Base-by-base conservation (phyloP, 1,140 invertebrate species). In the Ephestia elutella region DNA sequence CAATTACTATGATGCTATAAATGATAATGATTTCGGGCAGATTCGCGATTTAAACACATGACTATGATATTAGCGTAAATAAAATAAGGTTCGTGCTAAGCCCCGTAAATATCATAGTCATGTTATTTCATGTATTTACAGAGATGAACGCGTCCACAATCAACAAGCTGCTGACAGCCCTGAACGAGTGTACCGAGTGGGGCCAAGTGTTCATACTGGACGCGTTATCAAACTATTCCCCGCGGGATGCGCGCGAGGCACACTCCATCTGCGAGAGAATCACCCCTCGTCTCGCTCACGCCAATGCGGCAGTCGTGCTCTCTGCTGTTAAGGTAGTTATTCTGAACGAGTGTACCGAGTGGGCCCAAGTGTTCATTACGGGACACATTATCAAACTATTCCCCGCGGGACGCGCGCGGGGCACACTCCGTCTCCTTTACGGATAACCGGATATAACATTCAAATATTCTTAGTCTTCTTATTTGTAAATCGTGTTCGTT, bases 391-490 rank as follows among this genome's bases (percentile, higher is more conserved):
- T 96, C 98, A 32, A 99, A 99, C 90, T 99, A 99, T 87, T 95
- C 93, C 17, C 98, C 98, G 0, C 95, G 98, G 75, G 98, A 99
- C 89, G 97, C 99, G 75, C 92, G 97, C 53, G 98, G 99, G 89
- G 98, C 98, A n/a, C 98, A 99, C 89, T 99, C 97, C 68, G 99
- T 99, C 70, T 99, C n/a, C n/a, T n/a, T n/a, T n/a, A n/a, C n/a
- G n/a, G n/a, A n/a, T n/a, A n/a, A n/a, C n/a, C n/a, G n/a, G n/a
- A n/a, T n/a, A n/a, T n/a, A n/a, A n/a, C n/a, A n/a, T n/a, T n/a
- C n/a, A n/a, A n/a, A n/a, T n/a, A n/a, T n/a, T n/a, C n/a, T n/a
- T n/a, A n/a, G n/a, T n/a, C n/a, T n/a, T n/a, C n/a, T n/a, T n/a
- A n/a, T n/a, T n/a, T n/a, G n/a, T n/a, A n/a, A n/a, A n/a, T n/a